Base-by-base conservation (phyloP, 2,888 invertebrate species). In the Pyrrhia umbra region DNA sequence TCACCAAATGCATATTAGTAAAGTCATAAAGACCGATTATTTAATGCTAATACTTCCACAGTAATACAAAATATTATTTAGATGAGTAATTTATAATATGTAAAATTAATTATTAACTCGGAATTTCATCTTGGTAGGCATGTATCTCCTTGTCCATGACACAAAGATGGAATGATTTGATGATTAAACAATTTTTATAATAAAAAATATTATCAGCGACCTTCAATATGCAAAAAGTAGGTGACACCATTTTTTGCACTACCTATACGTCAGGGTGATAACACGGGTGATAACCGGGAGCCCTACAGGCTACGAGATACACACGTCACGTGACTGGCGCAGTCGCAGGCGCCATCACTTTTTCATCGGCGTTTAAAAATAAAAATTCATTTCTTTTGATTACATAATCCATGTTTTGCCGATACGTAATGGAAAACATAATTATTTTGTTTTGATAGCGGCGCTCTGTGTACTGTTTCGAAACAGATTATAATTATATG, bases 201-300 rank as follows among this genome's bases (percentile, higher is more conserved):
- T 84, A 85, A 83, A 86, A 82, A 79, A 69, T 82, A 81, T 87
- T 88, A 91, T 87, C 86, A 79, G 82, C 86, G 91, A 93, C 94
- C 94, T 93, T 94, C 92, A 92, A 85, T 87, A 83, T 85, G 85
- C 82, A 80, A 90, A 89, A 94, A 91, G 92, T 94, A 87, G 94
- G 94, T 94, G 92, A 92, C 93, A 87, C 86, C 80, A 84, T 85
- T 88, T 34, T 85, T 83, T 75, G 81, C 85, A 83, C 77, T 85
- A 86, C 85, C 86, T 85, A 86, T 84, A 82, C 68, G 74, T 78
- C 81, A 80, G 80, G 69, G 61, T 68, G 88, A 88, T 89, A 89
- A 88, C 82, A 69, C 69, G 60, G 50, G 52, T 65, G 87, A 88
- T 88, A 87, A 84, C 81, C 80, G 75, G 77, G 71, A 83, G 85